Base-by-base conservation (phyloP, 2,113 vertebrate species). In the Ctenomys sociabilis region DNA sequence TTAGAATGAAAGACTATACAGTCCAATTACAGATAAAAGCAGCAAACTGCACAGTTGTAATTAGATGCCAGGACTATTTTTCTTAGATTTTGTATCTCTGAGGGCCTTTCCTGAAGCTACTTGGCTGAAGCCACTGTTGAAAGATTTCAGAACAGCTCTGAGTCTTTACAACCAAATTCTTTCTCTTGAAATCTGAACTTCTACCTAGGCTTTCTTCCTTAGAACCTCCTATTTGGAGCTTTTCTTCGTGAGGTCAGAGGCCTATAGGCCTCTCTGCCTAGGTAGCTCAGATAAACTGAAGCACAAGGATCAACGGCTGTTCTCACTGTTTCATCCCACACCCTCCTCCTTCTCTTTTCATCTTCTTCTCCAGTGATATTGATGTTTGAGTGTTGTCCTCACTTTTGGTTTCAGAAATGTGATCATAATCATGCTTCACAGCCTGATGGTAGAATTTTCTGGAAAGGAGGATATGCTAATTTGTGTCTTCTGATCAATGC, bases 1-100 rank as follows among this genome's bases (percentile, higher is more conserved):
- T 99, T 99, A 99, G 99, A 99, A 99, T 99, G 99, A 99, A 99
- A 99, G 99, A 99, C 99, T 99, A 99, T 99, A 99, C 99, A 99
- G 99, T 99, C 99, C 99, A 99, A 99, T 99, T 99, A 99, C 99
- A 99, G 99, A 99, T 99, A 99, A 99, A 99, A 99, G 99, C 99
- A 99, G 99, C 99, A 99, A 99, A 99, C 99, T 99, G 99, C 98
- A 99, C 98, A 99, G 98, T 98, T 98, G 99, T 99, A 99, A 99
- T 99, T 99, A 99, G 99, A 99, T 99, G 99, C 99, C 99, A 99
- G 99, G 98, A 99, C 98, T 99, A 99, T 99, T 99, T 99, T 99
- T 98, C 98, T 98, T 98, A 98, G 99, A 99, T 99, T 99, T 98
- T 98, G 98, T 98, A 98, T 99, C 98, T 99, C 98, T 97, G 97